Base-by-base conservation (phyloP, 2,113 vertebrate species). In the Xenopus tropicalis region DNA sequence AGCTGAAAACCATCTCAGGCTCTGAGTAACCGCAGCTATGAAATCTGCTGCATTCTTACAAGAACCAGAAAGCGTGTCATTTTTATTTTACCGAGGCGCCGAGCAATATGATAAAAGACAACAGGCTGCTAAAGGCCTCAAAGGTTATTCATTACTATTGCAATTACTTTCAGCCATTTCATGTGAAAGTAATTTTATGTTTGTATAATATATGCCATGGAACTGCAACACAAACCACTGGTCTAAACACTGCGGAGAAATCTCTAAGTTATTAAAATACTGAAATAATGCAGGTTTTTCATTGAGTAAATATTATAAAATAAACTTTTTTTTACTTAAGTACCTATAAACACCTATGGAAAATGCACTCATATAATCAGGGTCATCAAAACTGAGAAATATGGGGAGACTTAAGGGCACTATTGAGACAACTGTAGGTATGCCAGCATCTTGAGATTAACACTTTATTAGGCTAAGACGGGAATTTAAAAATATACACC, bases 1-100 rank as follows among this genome's bases (percentile, higher is more conserved):
- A 76, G 24, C 66, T 63, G 73, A 76, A 76, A 76, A 23, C 73
- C 58, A 69, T 69, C 73, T 69, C 25, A 5, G 24, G 59, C 25
- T 63, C 59, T 63, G 63, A 76, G 66, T 76, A 76, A 76, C 58
- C 48, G 51, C 58, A 56, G 73, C 73, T 69, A 67, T 69, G 73
- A 76, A 76, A 76, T 69, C 73, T 63, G 66, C 29, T 1, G 29
- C 44, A 17, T 76, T 69, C 66, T 76, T 54, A 56, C 43, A 69
- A 63, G 61, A 63, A 54, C 54, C 58, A 69, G 24, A 76, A 63
- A 62, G n/a, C 66, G 58, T 76, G 73, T 76, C 61, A 69, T 76
- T 69, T 69, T 69, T 69, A 62, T 59, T 76, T 76, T 76, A 69
- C 66, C 4, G 58, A 76, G 66, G 48, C 25, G 58, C 59, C 48